A percentile compares a stretch with the other conserved stretches of the same genome.
Evolutionary conservation across 2,888 invertebrate species (phyloP).

Genomic region (Thecocarcelia acutangulata): DNA sequence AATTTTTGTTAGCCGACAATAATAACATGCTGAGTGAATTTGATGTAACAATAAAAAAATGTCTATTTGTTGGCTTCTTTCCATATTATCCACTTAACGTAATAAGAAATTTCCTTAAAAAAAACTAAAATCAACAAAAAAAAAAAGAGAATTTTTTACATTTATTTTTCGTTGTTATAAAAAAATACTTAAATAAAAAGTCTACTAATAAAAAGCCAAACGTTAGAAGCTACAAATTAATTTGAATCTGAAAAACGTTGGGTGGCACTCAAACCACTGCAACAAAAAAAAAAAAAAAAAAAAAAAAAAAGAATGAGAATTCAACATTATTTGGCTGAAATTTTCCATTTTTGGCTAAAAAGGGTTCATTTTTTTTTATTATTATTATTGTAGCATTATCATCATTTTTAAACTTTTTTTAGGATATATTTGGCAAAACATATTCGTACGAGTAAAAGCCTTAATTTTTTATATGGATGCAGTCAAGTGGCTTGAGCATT

Average conservation of each 20-base stretch:
- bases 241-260: slow-evolving; percentile 69
- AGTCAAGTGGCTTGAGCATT: slow-evolving; percentile 76
- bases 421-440: slow-evolving; percentile 47
- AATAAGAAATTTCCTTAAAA: slow-evolving; percentile 74
- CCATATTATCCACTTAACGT: slow-evolving; percentile 77
- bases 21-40: slow-evolving; percentile 65
- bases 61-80: slow-evolving; percentile 74
- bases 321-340: slow-evolving; percentile 47
- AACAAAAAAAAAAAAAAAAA: slow-evolving; percentile 33
- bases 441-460: slow-evolving; percentile 55
- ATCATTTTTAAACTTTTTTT: slow-evolving; percentile 45
- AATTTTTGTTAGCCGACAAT: slow-evolving; percentile 45
- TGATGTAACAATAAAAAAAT: slow-evolving; percentile 73
- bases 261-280: slow-evolving; percentile 61
- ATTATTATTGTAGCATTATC: slow-evolving; percentile 55
- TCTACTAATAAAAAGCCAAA: slow-evolving; percentile 35
- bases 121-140: slow-evolving; percentile 20
- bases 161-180: slow-evolving; percentile 55
- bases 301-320: slow-evolving; percentile 36
- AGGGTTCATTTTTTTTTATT: slow-evolving; percentile 55
- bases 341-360: slow-evolving; percentile 58
- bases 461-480: slow-evolving; percentile 77
- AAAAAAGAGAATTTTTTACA: slow-evolving; percentile 53
- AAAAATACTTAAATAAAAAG: slow-evolving; percentile 18
- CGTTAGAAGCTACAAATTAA: slow-evolving; percentile 70